Conservation (phyloP, 2,113 vertebrate genomes). For the Enhydra lutris region DNA sequence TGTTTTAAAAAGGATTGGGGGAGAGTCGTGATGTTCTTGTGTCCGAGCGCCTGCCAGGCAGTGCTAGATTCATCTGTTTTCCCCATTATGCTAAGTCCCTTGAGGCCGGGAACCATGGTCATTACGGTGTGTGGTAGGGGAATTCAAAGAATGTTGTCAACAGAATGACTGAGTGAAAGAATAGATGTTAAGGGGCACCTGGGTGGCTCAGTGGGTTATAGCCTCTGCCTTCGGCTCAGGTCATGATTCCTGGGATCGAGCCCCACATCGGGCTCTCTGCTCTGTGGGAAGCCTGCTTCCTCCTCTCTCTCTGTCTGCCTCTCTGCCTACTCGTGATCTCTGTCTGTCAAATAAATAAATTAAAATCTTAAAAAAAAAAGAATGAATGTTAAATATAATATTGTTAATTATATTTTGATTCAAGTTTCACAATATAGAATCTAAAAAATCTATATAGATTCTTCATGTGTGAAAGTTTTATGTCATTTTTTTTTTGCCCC, state of each 20-base stretch:
- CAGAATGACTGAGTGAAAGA: neutral
- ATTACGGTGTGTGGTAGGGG: too few species aligned
- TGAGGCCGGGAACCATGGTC: neutral
- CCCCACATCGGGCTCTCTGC: too few species aligned
- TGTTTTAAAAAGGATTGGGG: neutral
- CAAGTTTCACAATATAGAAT: neutral
- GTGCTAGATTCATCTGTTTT: neutral
- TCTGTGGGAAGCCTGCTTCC: too few species aligned
- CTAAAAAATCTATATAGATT: neutral
- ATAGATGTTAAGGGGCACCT: neutral
- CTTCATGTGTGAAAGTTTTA: neutral
- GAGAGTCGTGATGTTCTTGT: neutral
- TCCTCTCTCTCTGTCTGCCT: too few species aligned
- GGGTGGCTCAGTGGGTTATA: too few species aligned
- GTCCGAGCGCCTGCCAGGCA: accelerated
- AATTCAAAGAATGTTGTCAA: neutral
- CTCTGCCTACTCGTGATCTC: too few species aligned
- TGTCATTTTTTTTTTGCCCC: neutral
- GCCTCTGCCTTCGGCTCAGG: too few species aligned
- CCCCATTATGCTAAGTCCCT: too few species aligned
- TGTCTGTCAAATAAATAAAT: too few species aligned
- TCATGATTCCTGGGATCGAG: too few species aligned
- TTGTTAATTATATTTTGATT: neutral
- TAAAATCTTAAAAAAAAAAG: neutral
- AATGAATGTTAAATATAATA: neutral